These are phyloP conservation scores for Cardinalis cardinalis DNA, from an alignment of 2,113 vertebrate species.

Conservation along the genomic window DNA sequence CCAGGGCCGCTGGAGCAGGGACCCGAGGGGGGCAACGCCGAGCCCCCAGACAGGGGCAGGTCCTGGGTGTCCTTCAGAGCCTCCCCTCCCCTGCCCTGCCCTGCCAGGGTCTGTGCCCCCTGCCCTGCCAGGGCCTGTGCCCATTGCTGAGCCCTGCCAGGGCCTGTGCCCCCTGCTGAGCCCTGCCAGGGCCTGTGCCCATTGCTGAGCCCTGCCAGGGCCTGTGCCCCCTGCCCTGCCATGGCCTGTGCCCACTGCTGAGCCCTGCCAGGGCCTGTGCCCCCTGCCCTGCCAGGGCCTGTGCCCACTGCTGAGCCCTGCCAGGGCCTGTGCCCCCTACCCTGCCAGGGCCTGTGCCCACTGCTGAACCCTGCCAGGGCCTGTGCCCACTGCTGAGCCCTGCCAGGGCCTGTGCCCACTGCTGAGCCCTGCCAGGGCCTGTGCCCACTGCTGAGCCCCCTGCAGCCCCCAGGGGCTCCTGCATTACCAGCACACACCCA, in stretches of 20 bases:
- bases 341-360: background rate
- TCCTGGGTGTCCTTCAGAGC: constrained; percentile 13
- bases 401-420: background rate
- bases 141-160: no score
- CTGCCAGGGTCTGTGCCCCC: background rate
- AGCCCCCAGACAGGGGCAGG: constrained; percentile 15
- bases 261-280: background rate
- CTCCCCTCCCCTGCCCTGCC: background rate
- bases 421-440: no score
- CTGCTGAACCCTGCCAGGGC: background rate
- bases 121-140: background rate
- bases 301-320: constrained; percentile 41
- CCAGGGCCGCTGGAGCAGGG: background rate
- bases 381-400: background rate
- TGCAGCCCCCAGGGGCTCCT: background rate
- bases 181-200: background rate
- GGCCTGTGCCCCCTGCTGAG: constrained; percentile 34
- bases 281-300: background rate
- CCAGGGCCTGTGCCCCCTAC: background rate
- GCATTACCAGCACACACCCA: background rate
- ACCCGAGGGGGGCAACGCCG: background rate
- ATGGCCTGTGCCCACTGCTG: constrained; percentile 27
- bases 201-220: constrained; percentile 17
- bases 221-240: constrained; percentile 26
- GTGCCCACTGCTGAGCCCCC: constrained; percentile 44